These are phyloP conservation scores for Yponomeuta malinellus DNA, from an alignment of 2,888 invertebrate species.

Conservation along the genomic window DNA sequence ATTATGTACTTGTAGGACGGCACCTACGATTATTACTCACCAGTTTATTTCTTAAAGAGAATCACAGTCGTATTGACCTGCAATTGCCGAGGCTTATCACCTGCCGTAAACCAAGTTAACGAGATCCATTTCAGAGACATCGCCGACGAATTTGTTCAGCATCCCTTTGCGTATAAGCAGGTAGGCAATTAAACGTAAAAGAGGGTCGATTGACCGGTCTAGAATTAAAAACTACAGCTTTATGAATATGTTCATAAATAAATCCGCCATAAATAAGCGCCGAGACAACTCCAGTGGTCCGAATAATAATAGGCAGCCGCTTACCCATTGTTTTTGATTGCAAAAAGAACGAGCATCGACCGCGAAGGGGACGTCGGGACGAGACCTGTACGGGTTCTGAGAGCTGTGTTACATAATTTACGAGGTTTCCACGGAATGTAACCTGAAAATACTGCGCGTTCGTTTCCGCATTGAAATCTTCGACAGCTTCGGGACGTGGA, in stretches of 20 bases:
- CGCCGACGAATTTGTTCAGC: background rate
- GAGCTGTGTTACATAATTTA: slow-evolving; percentile 33
- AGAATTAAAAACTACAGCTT: slow-evolving; percentile 24
- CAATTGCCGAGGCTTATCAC: background rate
- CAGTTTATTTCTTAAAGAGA: background rate
- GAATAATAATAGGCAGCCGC: slow-evolving; percentile 23
- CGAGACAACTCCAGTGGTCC: slow-evolving; percentile 24
- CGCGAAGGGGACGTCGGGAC: slow-evolving; percentile 13
- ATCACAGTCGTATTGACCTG: background rate
- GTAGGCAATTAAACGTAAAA: slow-evolving; percentile 21
- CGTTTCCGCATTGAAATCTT: slow-evolving; percentile 44
- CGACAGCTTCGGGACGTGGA: background rate
- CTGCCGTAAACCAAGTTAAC: slow-evolving; percentile 1
- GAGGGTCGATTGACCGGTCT: slow-evolving; percentile 28
- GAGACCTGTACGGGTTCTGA: background rate
- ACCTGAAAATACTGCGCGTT: slow-evolving; percentile 62
- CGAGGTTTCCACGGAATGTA: slow-evolving; percentile 26
- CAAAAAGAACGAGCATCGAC: slow-evolving; percentile 30
- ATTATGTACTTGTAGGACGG: background rate
- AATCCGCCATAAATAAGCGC: slow-evolving; percentile 25
- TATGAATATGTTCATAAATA: slow-evolving; percentile 5
- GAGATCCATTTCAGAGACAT: background rate
- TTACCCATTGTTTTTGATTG: slow-evolving; percentile 33
- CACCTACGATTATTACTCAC: background rate
- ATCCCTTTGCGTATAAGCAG: slow-evolving; percentile 26